Percentiles rank a stretch among this genome's conserved stretches.
These are phyloP conservation scores for Axis porcinus DNA, from an alignment of 2,113 vertebrate genomes.

Conservation along the genomic window DNA sequence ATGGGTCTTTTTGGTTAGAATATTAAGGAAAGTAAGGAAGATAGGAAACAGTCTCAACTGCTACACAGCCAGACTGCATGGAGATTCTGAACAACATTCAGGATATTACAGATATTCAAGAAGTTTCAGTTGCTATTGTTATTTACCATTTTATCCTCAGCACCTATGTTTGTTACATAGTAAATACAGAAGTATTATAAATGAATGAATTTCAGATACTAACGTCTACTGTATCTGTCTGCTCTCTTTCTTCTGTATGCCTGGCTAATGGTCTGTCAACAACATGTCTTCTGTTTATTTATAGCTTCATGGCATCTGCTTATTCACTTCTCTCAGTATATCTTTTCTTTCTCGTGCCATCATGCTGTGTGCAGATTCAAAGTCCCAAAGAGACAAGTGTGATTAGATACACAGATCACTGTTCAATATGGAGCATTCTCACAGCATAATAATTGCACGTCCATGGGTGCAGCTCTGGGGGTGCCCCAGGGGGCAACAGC, in stretches of 20 bases:
- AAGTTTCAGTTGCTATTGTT: background rate
- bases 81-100: background rate
- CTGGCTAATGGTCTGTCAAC: background rate
- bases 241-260: background rate
- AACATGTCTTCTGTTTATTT: background rate
- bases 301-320: background rate
- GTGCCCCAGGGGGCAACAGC: background rate
- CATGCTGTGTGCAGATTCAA: background rate
- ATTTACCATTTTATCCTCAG: background rate
- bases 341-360: background rate
- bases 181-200: background rate
- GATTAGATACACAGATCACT: background rate
- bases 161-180: background rate
- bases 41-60: background rate
- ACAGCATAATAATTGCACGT: background rate
- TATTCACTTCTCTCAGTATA: background rate
- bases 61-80: background rate
- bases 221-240: fast-evolving
- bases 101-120: background rate
- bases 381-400: background rate
- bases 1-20: background rate
- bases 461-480: background rate
- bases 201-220: background rate
- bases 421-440: background rate
- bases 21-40: background rate